Conservation (phyloP, 2,113 vertebrate genomes). For the Corapipo altera region DNA sequence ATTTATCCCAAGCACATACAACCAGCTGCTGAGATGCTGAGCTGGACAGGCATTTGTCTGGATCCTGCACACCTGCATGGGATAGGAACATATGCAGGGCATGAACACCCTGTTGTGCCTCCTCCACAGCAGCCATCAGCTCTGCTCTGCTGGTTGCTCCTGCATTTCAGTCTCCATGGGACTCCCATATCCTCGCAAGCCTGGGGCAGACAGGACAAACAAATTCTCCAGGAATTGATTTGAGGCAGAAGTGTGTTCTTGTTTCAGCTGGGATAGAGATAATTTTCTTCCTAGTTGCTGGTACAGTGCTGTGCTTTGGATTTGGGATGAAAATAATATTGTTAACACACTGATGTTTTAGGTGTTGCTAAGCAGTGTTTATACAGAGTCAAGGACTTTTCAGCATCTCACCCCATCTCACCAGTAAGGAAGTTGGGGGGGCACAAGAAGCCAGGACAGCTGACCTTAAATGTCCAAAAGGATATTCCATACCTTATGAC, state of each 20-base stretch:
- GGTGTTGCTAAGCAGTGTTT: background rate
- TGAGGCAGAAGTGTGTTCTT: background rate
- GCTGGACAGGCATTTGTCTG: background rate
- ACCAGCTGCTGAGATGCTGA: background rate
- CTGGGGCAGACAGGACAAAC: background rate
- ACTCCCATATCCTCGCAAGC: background rate
- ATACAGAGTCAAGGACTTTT: background rate
- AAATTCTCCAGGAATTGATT: background rate
- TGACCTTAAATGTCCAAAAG: background rate
- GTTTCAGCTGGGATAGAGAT: background rate
- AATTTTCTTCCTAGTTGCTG: background rate
- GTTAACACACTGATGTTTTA: background rate
- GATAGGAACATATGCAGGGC: background rate
- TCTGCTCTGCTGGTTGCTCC: background rate
- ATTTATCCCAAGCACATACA: background rate
- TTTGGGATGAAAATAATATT: background rate
- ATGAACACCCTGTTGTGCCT: background rate
- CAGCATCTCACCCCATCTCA: background rate
- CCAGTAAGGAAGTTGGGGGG: rapidly evolving
- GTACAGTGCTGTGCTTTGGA: background rate
- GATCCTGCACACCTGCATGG: background rate
- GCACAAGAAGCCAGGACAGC: background rate
- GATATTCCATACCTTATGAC: background rate
- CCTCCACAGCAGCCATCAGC: background rate
- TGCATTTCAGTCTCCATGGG: background rate